Percentiles rank a stretch among this genome's conserved stretches.
phyloP scores from a whole-genome alignment of 2,113 vertebrate species.

The Rattus rattus region DNA sequence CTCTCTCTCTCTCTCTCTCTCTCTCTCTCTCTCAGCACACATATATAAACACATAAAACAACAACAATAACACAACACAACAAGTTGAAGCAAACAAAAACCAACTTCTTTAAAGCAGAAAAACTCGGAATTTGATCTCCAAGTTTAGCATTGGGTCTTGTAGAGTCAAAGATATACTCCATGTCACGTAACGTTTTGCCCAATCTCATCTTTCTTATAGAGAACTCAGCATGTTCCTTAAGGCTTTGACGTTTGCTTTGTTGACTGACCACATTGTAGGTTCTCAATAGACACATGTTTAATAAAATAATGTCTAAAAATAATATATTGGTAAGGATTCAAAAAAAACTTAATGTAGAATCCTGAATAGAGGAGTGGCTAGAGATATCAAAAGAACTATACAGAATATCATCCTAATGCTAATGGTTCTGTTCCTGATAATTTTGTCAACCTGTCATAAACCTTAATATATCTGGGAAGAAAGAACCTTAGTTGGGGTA shows the following conservation, averaged over 20 bases:
- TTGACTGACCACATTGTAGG: not conserved
- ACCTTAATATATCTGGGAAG: not conserved
- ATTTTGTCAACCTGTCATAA: not conserved
- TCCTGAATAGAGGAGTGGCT: not conserved
- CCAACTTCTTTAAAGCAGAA: not conserved
- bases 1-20: not conserved
- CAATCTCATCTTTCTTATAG: not conserved
- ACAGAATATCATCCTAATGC: not conserved
- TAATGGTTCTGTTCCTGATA: not conserved
- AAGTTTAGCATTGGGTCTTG: not conserved
- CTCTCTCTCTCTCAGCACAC: no score
- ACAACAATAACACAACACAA: not conserved
- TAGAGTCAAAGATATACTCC: not conserved
- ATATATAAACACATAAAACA: not conserved
- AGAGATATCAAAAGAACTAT: not conserved
- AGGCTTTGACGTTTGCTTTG: not conserved
- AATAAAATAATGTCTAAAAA: not conserved
- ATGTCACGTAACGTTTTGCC: not conserved
- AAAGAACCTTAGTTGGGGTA: not conserved
- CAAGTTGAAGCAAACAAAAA: not conserved
- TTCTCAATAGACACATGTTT: not conserved
- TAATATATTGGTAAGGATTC: not conserved
- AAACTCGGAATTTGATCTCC: not conserved
- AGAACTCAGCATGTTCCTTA: not conserved
- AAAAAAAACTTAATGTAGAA: not conserved